Conservation (phyloP, 2,888 invertebrate species). For the Spodoptera picta region DNA sequence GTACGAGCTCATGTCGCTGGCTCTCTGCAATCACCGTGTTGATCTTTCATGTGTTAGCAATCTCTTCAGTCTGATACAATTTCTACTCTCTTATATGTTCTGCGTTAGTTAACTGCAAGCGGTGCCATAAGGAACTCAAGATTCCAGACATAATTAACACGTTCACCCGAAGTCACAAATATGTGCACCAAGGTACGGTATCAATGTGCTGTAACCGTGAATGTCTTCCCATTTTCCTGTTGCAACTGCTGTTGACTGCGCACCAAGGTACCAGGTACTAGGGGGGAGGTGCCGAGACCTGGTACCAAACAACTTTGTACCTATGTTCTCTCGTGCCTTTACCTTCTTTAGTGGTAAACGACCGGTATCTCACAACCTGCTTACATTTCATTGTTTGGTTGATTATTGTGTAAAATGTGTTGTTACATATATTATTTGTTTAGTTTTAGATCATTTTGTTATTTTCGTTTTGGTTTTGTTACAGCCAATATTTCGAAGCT, state of each 20-base stretch:
- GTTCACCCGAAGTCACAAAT: conserved; percentile 1
- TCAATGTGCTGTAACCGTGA: conserved; percentile 22
- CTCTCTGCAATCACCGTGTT: conserved; percentile 43
- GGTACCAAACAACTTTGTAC: background rate
- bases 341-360: conserved; percentile 13
- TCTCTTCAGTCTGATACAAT: conserved; percentile 6
- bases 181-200: conserved; percentile 23
- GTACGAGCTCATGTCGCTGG: conserved; percentile 2
- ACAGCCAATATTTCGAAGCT: background rate
- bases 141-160: background rate
- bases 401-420: background rate
- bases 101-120: conserved; percentile 42
- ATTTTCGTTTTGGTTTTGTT: background rate
- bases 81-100: conserved; percentile 49
- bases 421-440: conserved; percentile 6
- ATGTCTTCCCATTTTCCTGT: conserved; percentile 48
- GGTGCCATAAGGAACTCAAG: conserved; percentile 24
- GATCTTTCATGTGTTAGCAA: conserved; percentile 6
- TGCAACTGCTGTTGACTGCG: conserved; percentile 36
- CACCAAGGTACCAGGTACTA: conserved; percentile 18
- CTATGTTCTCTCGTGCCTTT: conserved; percentile 16
- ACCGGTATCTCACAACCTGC: conserved; percentile 9
- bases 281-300: conserved; percentile 16
- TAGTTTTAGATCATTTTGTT: conserved; percentile 1
- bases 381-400: conserved; percentile 6